Base-by-base conservation (phyloP, 2,888 invertebrate species). In the Rhamphomyia laevipes region DNA sequence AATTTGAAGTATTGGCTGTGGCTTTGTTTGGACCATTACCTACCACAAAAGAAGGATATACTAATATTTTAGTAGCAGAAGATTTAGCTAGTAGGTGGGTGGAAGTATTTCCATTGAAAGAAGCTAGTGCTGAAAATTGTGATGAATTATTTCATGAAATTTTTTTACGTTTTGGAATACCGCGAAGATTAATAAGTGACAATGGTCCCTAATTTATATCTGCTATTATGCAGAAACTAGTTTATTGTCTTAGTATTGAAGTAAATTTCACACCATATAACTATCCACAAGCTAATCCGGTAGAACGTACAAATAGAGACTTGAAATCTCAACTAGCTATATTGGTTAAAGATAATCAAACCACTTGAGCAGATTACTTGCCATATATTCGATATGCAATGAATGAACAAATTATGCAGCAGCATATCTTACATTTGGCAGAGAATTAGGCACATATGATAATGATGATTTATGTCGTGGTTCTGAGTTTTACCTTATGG, bases 341-440 rank as follows among this genome's bases (percentile, higher is more conserved):
- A 57, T 16, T 49, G 7, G 49, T 54, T 6, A 46, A 45, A 33
- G 46, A 51, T 13, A 10, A 52, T 12, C 52, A 54, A 13, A 40
- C 10, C 4, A 27, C 43, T 3, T 49, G 46, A 51, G 30, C 43
- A 2, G 38, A 43, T 2, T 46, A 59, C 2, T 46, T 69, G 3
- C 57, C 67, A 1, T 46, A 57, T 0, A 60, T 67, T 0, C 49
- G 66, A 1, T 69, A 66, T 44, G 63, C 65, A 0, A 62, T 67
- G 58, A 69, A 35, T 51, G 56, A 13, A 66, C 65, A 3, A 58
- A 60, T 2, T 53, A 48, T 30, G 53, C 64, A 0, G 56, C 65
- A 2, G 63, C 64, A 1, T 66, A 57, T 38, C 45, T 66, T 1
- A 65, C n/a, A n/a, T n/a, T n/a, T n/a, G n/a, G n/a, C n/a, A n/a